These are phyloP conservation scores for Molorchus minor DNA, from an alignment of 2,888 invertebrate genomes.

Conservation along the genomic window DNA sequence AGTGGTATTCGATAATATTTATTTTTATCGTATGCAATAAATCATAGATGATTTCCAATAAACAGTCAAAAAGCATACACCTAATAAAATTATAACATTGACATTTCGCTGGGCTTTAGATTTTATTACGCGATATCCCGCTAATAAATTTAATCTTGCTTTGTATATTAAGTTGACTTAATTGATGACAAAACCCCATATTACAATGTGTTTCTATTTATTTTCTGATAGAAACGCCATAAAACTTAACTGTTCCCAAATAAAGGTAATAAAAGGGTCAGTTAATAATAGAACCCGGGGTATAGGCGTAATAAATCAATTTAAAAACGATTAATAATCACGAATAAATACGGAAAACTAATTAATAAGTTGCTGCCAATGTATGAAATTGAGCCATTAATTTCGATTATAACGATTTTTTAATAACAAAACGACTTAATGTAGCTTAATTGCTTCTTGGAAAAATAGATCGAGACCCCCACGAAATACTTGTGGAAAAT, in stretches of 20 bases:
- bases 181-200: conserved; percentile 33
- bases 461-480: not conserved
- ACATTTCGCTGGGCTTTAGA: conserved; percentile 36
- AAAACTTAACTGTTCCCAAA: conserved; percentile 42
- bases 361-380: conserved; percentile 36
- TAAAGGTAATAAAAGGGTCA: conserved; percentile 45
- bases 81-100: conserved; percentile 34
- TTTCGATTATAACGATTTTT: conserved; percentile 28
- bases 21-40: conserved; percentile 30
- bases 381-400: conserved; percentile 38
- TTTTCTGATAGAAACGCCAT: conserved; percentile 40
- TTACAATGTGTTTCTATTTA: conserved; percentile 40
- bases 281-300: conserved; percentile 47
- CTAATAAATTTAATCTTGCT: conserved; percentile 37
- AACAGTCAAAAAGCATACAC: conserved; percentile 24
- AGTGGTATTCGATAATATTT: conserved; percentile 15
- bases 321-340: conserved; percentile 60
- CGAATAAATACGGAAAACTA: conserved; percentile 53
- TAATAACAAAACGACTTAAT: conserved; percentile 7
- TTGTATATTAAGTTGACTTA: conserved; percentile 34
- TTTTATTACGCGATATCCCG: conserved; percentile 34
- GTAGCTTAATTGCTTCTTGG: not conserved
- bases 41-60: conserved; percentile 29
- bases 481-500: not conserved
- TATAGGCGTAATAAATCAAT: conserved; percentile 58